Evolutionary conservation across 2,888 invertebrate species (phyloP).

Genomic region (Phytoseiulus persimilis): DNA sequence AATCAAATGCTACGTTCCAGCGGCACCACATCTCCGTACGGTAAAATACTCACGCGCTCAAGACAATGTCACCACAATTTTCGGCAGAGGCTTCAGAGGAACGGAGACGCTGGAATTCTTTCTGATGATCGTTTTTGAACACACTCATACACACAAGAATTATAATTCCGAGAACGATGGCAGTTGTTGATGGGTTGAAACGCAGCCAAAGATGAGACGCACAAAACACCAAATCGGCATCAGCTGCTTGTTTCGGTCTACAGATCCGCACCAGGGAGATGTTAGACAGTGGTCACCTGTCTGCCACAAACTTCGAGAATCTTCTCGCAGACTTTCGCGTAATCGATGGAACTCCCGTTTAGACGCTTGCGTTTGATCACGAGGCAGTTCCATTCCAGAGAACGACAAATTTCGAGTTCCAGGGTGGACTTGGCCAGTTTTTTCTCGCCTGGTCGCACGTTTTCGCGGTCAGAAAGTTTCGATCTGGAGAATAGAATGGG

Average conservation of each 20-base stretch:
- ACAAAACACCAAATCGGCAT: not conserved
- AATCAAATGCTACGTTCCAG: not conserved
- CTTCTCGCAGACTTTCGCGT: constrained; percentile 34
- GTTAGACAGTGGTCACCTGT: constrained; percentile 8
- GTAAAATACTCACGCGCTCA: not conserved
- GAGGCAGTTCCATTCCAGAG: constrained; percentile 33
- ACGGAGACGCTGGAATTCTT: not conserved
- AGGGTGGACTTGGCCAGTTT: constrained; percentile 21
- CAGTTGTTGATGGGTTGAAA: not conserved
- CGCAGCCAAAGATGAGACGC: not conserved
- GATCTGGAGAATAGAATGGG: constrained; percentile 10
- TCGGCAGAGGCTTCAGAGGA: not conserved
- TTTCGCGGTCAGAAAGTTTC: not conserved
- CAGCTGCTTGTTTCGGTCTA: not conserved
- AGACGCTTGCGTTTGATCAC: constrained; percentile 31
- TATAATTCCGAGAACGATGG: not conserved
- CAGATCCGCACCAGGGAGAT: not conserved
- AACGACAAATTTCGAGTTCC: constrained; percentile 10
- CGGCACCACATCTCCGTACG: not conserved
- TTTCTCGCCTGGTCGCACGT: constrained; percentile 21
- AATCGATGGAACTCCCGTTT: constrained; percentile 28
- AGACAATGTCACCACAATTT: not conserved
- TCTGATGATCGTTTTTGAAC: not conserved
- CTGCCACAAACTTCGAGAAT: constrained; percentile 28
- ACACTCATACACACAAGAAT: not conserved